Evolutionary conservation across 2,113 vertebrate species (phyloP).

Genomic region (Elachura formosa): DNA sequence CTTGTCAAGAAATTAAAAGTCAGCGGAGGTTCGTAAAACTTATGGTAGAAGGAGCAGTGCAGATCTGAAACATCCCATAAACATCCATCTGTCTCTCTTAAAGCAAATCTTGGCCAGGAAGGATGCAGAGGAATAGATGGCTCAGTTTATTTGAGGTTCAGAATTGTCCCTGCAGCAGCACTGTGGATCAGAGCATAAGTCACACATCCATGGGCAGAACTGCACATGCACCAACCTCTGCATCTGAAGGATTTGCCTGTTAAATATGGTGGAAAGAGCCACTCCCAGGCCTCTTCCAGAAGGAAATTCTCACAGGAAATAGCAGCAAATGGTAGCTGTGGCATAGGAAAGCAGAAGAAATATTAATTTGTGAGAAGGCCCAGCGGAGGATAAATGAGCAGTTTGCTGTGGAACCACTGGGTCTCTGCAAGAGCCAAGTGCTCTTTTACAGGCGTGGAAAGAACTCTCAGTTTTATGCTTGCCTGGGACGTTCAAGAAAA

Average conservation of each 20-base stretch:
- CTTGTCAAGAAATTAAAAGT: constrained; percentile 15
- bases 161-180: neutral
- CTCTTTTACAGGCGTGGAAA: neutral
- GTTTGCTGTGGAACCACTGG: accelerated
- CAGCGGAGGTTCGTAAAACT: neutral
- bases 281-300: neutral
- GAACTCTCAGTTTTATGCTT: neutral
- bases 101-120: neutral
- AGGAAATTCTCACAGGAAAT: neutral
- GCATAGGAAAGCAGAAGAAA: neutral
- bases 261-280: neutral
- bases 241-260: neutral
- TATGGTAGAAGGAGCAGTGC: neutral
- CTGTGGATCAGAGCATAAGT: neutral
- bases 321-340: neutral
- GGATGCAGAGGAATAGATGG: neutral
- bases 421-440: neutral
- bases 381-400: neutral
- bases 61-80: neutral
- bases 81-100: neutral
- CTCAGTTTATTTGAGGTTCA: neutral
- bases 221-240: neutral
- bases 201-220: accelerated
- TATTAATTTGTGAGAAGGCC: neutral
- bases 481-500: neutral